Base-by-base conservation (phyloP, 2,113 vertebrate genomes). In the Dipodomys ordii region DNA sequence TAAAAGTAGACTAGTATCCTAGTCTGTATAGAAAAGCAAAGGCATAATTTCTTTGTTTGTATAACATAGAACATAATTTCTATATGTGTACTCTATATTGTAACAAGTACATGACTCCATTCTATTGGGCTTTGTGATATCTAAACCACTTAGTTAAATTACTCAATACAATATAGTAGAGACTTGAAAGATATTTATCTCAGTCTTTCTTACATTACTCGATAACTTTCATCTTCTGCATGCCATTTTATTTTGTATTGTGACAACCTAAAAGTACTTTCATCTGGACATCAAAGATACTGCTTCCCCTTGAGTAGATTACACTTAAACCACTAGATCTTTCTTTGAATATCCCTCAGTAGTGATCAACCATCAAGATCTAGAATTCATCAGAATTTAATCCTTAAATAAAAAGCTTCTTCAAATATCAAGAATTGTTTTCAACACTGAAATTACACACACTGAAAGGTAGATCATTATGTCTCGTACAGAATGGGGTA, bases 171-270 rank as follows among this genome's bases (percentile, higher is more conserved):
- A 91, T 67, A 27, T n/a, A 95, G 11, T 84, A 81, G 83, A 68
- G 32, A 82, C 0, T 7, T 87, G 68, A 64, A 65, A 92, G 57
- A 62, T 20, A 46, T 25, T 79, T 89, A 39, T n/a, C 3, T 12
- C 2, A 57, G 16, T 82, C 13, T 62, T 91, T 94, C n/a, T 73
- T 0, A 1, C 2, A 87, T 28, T 87, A 53, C 6, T 65, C 92
- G 30, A 19, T 49, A 25, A 76, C 83, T 96, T 90, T 96, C 49
- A 95, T 35, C 83, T 88, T 82, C 27, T 81, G 2, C 25, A 57
- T 67, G 35, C 2, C 3, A 92, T 95, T 93, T 93, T 44, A 57
- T 53, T 96, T 96, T 76, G 44, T 82, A 82, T 96, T 89, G 6
- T 74, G 83, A 93, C 28, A 82, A 65, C 1, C 30, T 89, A 89